A percentile compares a stretch with the other conserved stretches of the same genome.
Evolutionary conservation across 53 echinoderm and acorn worm species (phyloP).

Genomic region (Holothuria scabra): DNA sequence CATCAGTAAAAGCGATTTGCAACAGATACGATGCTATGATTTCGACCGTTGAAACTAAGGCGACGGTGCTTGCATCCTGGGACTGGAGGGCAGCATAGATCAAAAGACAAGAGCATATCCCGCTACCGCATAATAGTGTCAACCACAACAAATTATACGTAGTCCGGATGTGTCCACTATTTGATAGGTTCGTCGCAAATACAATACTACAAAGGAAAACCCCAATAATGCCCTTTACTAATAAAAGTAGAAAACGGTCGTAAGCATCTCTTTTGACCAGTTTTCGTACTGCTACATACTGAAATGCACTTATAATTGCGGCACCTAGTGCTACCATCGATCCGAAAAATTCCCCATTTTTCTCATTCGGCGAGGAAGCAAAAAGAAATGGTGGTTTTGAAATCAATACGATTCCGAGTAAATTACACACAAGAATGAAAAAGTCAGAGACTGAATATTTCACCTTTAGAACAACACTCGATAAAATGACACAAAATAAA

Average conservation of each 20-base stretch:
- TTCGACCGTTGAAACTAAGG: conserved; percentile 5
- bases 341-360: not conserved
- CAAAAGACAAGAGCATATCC: not conserved
- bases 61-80: not conserved
- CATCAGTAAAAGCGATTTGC: conserved; percentile 16
- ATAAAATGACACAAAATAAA: conserved; percentile 4
- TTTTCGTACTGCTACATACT: conserved; percentile 14
- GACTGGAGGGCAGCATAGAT: conserved; percentile 6
- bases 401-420: conserved; percentile 1
- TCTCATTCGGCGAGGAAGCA: not conserved
- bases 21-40: conserved; percentile 15
- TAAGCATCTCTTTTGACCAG: not conserved
- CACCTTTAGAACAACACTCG: not conserved
- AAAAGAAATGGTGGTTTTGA: conserved; percentile 22
- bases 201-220: not conserved
- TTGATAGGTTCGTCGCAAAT: not conserved
- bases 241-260: not conserved
- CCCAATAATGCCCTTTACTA: not conserved
- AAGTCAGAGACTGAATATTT: not conserved
- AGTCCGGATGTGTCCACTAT: not conserved
- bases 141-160: not conserved
- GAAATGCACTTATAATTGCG: conserved; percentile 7
- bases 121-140: not conserved
- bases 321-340: not conserved
- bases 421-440: conserved; percentile 1